Conservation (phyloP, 1,140 invertebrate species). For the Macrosteles quadrilineatus region DNA sequence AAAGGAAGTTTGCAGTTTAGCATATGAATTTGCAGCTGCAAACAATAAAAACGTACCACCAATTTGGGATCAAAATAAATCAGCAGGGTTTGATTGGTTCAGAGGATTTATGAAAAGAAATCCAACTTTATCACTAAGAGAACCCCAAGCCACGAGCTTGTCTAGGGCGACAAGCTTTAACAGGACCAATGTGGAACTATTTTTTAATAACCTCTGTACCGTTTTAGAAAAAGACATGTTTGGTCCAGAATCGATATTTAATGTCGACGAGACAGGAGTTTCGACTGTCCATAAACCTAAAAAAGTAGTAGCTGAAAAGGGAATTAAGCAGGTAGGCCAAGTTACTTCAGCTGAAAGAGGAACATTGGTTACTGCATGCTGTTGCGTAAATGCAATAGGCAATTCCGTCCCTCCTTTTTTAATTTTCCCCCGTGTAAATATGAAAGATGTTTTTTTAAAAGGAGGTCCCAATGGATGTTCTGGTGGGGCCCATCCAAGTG, state of each 20-base stretch:
- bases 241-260: conserved; percentile 46
- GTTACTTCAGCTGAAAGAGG: conserved; percentile 46
- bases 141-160: conserved; percentile 49
- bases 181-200: conserved; percentile 42
- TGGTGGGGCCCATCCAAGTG: conserved; percentile 48
- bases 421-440: conserved; percentile 50
- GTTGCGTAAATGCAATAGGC: conserved; percentile 44
- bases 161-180: conserved; percentile 48
- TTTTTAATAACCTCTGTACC: conserved; percentile 45
- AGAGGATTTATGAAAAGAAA: conserved; percentile 46
- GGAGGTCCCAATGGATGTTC: conserved; percentile 48
- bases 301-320: conserved; percentile 45
- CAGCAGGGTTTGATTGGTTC: conserved; percentile 47
- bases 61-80: conserved; percentile 33
- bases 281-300: conserved; percentile 47
- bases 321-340: conserved; percentile 44
- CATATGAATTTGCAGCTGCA: conserved; percentile 36
- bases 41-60: conserved; percentile 35
- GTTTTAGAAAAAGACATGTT: conserved; percentile 44
- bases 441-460: conserved; percentile 51
- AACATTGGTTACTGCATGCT: conserved; percentile 41
- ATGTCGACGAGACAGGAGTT: conserved; percentile 48
- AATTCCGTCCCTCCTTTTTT: conserved; percentile 48
- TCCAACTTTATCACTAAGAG: conserved; percentile 45
- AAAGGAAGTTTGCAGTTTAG: conserved; percentile 34